Base-by-base conservation (phyloP, 2,797 vertebrate species). In the Peromyscus nudipes region DNA sequence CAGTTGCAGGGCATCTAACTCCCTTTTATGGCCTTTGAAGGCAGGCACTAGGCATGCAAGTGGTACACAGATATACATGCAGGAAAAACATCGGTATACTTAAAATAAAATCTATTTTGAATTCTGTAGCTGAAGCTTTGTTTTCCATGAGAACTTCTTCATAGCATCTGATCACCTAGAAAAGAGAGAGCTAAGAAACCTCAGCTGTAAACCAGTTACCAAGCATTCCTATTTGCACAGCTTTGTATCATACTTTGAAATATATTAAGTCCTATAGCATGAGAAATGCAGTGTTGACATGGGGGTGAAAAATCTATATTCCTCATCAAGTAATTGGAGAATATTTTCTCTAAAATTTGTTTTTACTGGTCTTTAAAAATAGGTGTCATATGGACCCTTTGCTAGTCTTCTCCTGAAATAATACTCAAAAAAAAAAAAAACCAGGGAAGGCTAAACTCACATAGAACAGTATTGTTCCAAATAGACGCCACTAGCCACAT, bases 71-170 rank as follows among this genome's bases (percentile, higher is more conserved):
- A 10, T 13, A 52, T 37, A 27, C 65, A 86, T 27, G 64, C 64
- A 69, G 65, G 31, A 1, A 5, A 69, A 69, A 27, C 34, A 69
- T 46, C 13, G 8, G 25, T 52, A 37, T 4, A 13, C 46, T 17
- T 86, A 34, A 69, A 69, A 49, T 85, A 14, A 23, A 49, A 52
- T 65, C 13, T 69, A 7, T 23, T n/a, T 11, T 37, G 31, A 49
- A 11, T 65, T 71, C 14, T 31, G 67, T 52, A 95, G 90, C 34
- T 86, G 88, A 82, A 49, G 49, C 37, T 95, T 89, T 92, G 65
- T 1, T 34, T 91, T 93, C 37, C 14, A 1, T 27, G 6, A 95
- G 49, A 16, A 55, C 49, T 75, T 92, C 76, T 95, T n/a, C 13
- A 17, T 10, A 43, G 43, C 19, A 67, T 93, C 84, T 11, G 10